Evolutionary conservation across 2,797 vertebrate genomes (phyloP).

Genomic region (Hapalemur alaotrensis): DNA sequence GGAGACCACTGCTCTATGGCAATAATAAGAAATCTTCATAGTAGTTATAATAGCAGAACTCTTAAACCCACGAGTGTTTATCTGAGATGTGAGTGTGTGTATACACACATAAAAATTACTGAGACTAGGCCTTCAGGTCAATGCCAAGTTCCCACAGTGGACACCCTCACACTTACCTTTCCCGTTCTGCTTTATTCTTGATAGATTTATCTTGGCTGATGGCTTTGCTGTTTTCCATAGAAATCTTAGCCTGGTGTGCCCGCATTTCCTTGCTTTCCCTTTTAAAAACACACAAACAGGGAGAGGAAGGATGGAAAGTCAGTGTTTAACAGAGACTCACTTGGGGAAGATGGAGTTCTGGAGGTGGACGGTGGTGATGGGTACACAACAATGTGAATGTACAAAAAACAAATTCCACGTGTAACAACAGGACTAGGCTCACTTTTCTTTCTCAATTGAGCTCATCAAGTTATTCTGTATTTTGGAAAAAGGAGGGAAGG

Average conservation of each 20-base stretch:
- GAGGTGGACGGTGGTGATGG: background rate
- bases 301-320: background rate
- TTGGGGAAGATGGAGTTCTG: background rate
- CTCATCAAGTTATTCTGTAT: background rate
- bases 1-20: background rate
- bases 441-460: background rate
- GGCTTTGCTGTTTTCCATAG: conserved; percentile 99
- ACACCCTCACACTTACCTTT: conserved; percentile 88
- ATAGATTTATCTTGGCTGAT: conserved; percentile 99
- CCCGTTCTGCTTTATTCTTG: conserved; percentile 98
- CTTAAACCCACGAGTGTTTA: background rate
- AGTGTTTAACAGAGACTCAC: background rate
- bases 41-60: background rate
- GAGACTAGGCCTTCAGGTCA: background rate
- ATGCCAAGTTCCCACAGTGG: background rate
- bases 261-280: conserved; percentile 99
- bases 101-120: background rate
- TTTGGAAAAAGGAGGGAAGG: background rate
- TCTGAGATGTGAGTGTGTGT: background rate
- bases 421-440: background rate
- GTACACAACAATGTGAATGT: background rate
- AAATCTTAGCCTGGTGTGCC: conserved; percentile 97
- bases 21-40: background rate
- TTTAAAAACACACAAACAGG: conserved; percentile 50
- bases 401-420: background rate